phyloP scores from a whole-genome alignment of 2,113 vertebrate species.

The Dicaeum eximium region DNA sequence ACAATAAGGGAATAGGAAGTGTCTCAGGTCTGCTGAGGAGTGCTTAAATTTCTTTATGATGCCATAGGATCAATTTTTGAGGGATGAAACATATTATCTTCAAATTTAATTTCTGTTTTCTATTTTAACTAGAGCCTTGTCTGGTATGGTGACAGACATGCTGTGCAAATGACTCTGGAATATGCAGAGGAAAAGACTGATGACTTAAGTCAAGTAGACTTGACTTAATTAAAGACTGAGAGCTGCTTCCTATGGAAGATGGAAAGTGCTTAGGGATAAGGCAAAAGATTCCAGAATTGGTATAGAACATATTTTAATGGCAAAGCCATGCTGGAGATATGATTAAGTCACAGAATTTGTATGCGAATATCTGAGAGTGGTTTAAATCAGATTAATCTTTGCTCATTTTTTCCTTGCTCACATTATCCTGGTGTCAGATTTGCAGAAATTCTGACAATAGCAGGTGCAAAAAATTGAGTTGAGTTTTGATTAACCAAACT shows the following conservation, averaged over 20 bases:
- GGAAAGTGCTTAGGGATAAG: neutral
- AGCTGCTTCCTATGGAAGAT: neutral
- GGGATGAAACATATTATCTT: neutral
- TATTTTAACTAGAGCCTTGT: neutral
- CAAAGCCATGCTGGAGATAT: neutral
- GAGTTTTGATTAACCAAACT: neutral
- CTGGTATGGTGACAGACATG: neutral
- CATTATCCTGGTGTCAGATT: neutral
- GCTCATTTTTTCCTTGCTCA: neutral
- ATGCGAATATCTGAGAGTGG: neutral
- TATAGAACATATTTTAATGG: neutral
- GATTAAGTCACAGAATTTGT: neutral
- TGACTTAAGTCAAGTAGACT: no score
- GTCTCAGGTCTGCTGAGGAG: neutral
- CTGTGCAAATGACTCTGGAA: neutral
- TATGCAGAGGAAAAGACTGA: neutral
- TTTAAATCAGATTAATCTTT: neutral
- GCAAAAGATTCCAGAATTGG: neutral
- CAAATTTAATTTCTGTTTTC: neutral
- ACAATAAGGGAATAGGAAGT: neutral
- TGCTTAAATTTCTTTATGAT: neutral
- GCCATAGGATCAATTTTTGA: neutral
- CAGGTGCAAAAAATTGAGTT: neutral
- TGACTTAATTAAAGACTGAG: neutral
- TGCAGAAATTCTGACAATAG: neutral